Percentiles rank a stretch among this genome's conserved stretches.
Conservation (phyloP, 2,113 vertebrate species). For the Felis chaus region DNA sequence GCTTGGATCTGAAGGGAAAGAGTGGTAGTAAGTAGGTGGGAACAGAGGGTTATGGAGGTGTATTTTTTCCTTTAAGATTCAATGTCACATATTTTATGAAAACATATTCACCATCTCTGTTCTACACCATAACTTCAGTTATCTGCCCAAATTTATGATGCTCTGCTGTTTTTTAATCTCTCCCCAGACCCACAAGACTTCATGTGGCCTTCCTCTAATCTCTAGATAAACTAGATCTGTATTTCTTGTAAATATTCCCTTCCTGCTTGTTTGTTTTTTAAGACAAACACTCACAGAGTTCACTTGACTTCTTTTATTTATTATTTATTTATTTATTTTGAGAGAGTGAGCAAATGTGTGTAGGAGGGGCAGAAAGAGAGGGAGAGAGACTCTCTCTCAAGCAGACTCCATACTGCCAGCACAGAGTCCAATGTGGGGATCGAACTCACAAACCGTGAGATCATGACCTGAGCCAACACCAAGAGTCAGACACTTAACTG, state of each 20-base stretch:
- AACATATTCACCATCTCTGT: not conserved
- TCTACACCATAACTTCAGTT: not conserved
- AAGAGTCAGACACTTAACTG: too few species aligned
- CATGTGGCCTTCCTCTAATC: not conserved
- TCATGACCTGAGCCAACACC: too few species aligned
- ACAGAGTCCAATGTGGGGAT: too few species aligned
- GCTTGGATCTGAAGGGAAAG: too few species aligned
- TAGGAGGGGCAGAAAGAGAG: too few species aligned
- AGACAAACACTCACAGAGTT: not conserved
- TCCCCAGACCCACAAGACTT: not conserved
- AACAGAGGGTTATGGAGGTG: not conserved
- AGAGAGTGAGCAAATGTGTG: too few species aligned
- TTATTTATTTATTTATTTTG: too few species aligned
- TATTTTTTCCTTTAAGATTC: not conserved
- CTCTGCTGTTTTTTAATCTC: not conserved
- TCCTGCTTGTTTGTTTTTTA: not conserved
- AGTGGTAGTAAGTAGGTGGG: not conserved
- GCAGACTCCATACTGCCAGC: too few species aligned
- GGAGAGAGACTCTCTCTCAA: too few species aligned
- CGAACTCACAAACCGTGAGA: too few species aligned
- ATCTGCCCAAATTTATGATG: not conserved
- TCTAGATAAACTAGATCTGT: not conserved
- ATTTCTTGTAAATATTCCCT: not conserved
- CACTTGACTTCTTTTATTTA: too few species aligned
- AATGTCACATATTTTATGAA: not conserved